Evolutionary conservation across 2,113 vertebrate genomes (phyloP).

Genomic region (Sminthopsis crassicaudata): DNA sequence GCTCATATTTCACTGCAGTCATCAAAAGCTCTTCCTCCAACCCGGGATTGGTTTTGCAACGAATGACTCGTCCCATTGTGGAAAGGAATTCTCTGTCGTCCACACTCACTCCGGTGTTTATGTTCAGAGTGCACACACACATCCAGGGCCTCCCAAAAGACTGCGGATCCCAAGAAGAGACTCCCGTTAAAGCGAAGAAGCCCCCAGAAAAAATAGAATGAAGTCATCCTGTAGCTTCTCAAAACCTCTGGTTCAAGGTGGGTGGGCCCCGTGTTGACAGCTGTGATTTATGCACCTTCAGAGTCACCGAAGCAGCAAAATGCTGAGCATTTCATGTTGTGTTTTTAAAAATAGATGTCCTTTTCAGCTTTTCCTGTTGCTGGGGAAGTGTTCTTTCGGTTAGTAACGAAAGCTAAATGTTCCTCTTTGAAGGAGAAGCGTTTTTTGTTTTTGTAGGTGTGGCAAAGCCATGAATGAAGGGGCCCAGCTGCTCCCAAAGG

Average conservation of each 20-base stretch:
- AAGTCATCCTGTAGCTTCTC: conserved; percentile 29
- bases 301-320: conserved; percentile 70
- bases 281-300: conserved; percentile 49
- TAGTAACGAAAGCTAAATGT: conserved; percentile 76
- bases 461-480: conserved; percentile 68
- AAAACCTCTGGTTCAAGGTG: conserved; percentile 6
- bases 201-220: background rate
- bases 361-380: conserved; percentile 77
- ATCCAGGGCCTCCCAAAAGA: conserved; percentile 2
- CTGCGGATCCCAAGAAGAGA: conserved; percentile 21
- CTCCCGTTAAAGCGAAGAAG: conserved; percentile 34
- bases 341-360: conserved; percentile 79
- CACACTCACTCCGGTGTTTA: background rate
- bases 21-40: background rate
- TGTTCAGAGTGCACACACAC: background rate
- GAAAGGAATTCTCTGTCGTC: background rate
- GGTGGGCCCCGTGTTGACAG: conserved; percentile 29
- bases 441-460: conserved; percentile 68
- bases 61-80: background rate
- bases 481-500: conserved; percentile 50
- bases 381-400: conserved; percentile 78
- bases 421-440: conserved; percentile 64
- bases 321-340: conserved; percentile 75
- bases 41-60: background rate
- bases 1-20: background rate